Conservation (phyloP, 2,797 vertebrate genomes). For the Lophotriccus pileatus region DNA sequence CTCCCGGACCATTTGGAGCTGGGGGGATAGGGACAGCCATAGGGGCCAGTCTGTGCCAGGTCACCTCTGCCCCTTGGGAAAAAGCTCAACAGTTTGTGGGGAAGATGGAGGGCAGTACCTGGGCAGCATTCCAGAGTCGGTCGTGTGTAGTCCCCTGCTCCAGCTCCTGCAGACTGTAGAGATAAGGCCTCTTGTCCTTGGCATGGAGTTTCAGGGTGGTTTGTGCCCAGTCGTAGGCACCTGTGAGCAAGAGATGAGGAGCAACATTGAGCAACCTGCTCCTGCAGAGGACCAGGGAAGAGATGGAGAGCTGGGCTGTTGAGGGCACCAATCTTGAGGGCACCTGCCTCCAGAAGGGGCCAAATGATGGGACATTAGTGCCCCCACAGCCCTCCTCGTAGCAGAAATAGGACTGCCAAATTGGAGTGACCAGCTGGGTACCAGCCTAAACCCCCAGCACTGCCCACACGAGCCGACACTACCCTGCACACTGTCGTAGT, state of each 20-base stretch:
- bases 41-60: accelerated
- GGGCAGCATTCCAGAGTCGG: constrained; percentile 86
- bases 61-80: accelerated
- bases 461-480: neutral
- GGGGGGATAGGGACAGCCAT: accelerated
- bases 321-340: neutral
- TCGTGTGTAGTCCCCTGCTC: constrained; percentile 83
- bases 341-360: neutral
- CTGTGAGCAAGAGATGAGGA: constrained; percentile 49
- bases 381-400: neutral
- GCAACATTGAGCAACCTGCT: neutral
- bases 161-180: constrained; percentile 80
- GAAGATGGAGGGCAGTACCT: constrained; percentile 65
- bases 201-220: constrained; percentile 83
- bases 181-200: constrained; percentile 79
- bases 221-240: constrained; percentile 83
- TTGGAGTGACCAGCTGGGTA: neutral
- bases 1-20: constrained; percentile 82
- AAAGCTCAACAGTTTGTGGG: neutral
- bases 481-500: constrained; percentile 87
- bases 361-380: neutral
- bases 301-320: neutral
- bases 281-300: neutral
- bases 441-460: accelerated
- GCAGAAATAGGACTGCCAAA: neutral